Percentiles rank a stretch among this genome's conserved stretches.
phyloP scores from a whole-genome alignment of 2,797 vertebrate species.

The Emys orbicularis region DNA sequence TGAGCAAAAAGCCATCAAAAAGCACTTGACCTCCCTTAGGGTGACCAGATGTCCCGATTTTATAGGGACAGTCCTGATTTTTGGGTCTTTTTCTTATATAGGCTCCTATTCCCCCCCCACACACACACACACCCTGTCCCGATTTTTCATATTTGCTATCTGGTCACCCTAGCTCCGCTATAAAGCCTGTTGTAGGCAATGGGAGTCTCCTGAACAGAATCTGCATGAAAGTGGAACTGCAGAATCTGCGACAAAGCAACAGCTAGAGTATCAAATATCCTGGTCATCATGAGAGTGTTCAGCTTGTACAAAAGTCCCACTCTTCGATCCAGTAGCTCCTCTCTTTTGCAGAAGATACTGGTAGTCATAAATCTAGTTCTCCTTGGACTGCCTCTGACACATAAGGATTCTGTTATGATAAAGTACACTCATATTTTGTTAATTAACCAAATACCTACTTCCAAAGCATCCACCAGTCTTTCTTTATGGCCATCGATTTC shows the following conservation, averaged over 20 bases:
- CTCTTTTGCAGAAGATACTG: not conserved
- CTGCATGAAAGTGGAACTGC: not conserved
- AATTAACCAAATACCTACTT: constrained; percentile 16
- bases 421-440: constrained; percentile 1
- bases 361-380: not conserved
- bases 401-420: not conserved
- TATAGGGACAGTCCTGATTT: no score
- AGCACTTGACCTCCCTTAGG: not conserved
- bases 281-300: not conserved
- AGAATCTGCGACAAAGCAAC: not conserved
- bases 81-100: no score
- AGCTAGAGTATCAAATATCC: not conserved
- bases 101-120: no score
- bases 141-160: no score
- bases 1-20: not conserved
- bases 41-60: no score
- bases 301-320: not conserved
- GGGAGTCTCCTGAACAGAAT: not conserved
- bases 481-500: constrained; percentile 4
- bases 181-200: not conserved
- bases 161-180: not conserved
- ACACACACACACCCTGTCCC: no score
- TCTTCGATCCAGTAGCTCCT: not conserved
- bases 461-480: not conserved
- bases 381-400: rapidly evolving